Evolutionary conservation across 1,140 invertebrate species (phyloP), one percentile per base, ranked within the genome.

Genomic region (Tribolium madens): DNA sequence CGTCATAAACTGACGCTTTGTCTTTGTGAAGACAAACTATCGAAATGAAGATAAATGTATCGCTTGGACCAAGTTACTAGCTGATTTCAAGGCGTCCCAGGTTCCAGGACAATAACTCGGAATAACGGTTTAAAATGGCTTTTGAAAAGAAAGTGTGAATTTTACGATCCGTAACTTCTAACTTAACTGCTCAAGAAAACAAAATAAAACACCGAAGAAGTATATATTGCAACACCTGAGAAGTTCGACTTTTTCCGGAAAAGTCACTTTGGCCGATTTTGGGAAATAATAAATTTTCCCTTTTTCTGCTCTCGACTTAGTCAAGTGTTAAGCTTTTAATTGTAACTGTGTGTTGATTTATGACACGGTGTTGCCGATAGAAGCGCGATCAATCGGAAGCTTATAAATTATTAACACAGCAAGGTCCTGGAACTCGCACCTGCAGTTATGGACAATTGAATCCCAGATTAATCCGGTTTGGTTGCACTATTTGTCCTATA

Each of bases 281-380:
- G 18, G 18, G 10, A 2, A 10, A 3, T 10, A 6, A 26, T 17
- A 57, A 50, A 14, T 50, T 7, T 9, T 14, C 3, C 6, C 48
- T 15, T 50, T 14, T 50, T 15, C 48, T 50, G 12, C 9, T 50
- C 13, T 14, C 15, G 15, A 17, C 12, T 14, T 0, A 21, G 10
- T 57, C 15, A 57, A 26, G 52, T 57, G 52, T 57, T 57, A 57
- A 57, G 52, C 52, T 57, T 42, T 57, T 57, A 57, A 57, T 57
- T 57, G 52, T 10, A 18, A n/a, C 52, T 10, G 10, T 57, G 15
- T 21, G 18, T 57, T 57, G 17, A 21, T 57, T 57, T 57, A 57
- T 57, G 15, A 9, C 17, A 52, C 14, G 10, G 50, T 31, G 26
- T 31, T 31, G 26, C 6, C 50, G 6, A 21, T 57, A n/a, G 15